Base-by-base conservation (phyloP, 2,797 vertebrate species). In the Sebastes elongatus region DNA sequence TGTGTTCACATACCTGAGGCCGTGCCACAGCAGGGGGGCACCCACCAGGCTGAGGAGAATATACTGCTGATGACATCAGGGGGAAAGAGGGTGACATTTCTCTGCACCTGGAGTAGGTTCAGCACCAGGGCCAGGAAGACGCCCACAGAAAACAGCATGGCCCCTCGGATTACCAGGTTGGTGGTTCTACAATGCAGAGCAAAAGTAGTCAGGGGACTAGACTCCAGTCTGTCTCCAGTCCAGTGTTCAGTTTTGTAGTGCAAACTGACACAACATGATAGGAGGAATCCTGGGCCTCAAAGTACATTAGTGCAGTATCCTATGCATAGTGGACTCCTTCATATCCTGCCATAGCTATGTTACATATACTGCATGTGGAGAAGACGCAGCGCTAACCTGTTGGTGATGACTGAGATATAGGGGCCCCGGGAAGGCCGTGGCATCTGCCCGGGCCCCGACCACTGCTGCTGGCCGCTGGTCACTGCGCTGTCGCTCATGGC, bases 21-120 rank as follows among this genome's bases (percentile, higher is more conserved):
- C 1, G 96, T 97, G 60, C 98, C 98, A 90, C 98, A 99, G 94
- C 98, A 98, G 2, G 97, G 97, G 0, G 98, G 97, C 7, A 99
- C 97, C 98, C 98, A 99, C 98, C 98, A 99, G 18, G 97, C 97
- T 1, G 97, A 99, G 63, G 97, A 98, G 92, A 99, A 97, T 93
- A 99, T 97, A 90, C 97, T 98, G 85, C 97, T 97, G 85, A 99
- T 96, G 89, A 99, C 97, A 3, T 98, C 98, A 0, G 98, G 97
- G 69, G 98, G 98, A 76, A 99, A 99, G 28, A 99, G 97, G 1
- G 98, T 99, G 89, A 99, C 96, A 0, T 98, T 98, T 57, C 98
- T 96, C 94, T 99, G 98, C 81, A 99, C 97, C 95, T 99, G 98
- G 83, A 99, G 96, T 74, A 99, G 92, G 91, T 99, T 99, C 78